A percentile compares a stretch with the other conserved stretches of the same genome.
Conservation (phyloP, 2,113 vertebrate genomes). For the Alligator sinensis region DNA sequence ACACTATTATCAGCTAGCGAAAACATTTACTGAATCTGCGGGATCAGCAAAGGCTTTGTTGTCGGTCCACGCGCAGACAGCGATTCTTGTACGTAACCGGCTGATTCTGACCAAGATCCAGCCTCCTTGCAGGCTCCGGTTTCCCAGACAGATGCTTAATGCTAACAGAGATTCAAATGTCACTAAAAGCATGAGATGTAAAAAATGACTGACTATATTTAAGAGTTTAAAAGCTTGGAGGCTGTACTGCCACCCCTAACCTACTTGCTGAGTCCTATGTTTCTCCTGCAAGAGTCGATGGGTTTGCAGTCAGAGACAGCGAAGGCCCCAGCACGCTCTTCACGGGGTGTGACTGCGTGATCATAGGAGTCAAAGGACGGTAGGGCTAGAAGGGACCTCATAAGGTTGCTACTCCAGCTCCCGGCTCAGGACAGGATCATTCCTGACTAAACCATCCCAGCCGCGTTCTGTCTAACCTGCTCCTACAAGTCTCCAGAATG, state of each 20-base stretch:
- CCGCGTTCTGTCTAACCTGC: no score
- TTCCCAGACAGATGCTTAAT: neutral
- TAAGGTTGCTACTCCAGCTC: no score
- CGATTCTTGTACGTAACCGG: rapidly evolving
- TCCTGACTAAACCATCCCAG: no score
- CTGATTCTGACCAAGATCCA: rapidly evolving
- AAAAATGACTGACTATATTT: neutral
- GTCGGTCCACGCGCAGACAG: neutral
- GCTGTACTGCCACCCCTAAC: neutral
- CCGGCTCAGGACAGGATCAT: no score
- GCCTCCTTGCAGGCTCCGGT: rapidly evolving
- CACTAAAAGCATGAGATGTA: neutral
- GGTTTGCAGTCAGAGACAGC: rapidly evolving
- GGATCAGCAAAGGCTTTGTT: neutral
- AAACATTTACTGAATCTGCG: rapidly evolving
- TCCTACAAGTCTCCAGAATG: no score
- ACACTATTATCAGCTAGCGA: rapidly evolving
- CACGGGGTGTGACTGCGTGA: neutral
- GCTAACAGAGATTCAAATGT: rapidly evolving
- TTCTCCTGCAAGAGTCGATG: rapidly evolving
- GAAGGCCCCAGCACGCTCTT: neutral
- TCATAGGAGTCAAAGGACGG: neutral
- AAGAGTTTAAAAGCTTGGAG: neutral
- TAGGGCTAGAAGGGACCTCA: no score
- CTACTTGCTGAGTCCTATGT: rapidly evolving